Evolutionary conservation across 2,797 vertebrate genomes (phyloP).

Genomic region (Smutsia temminckii): DNA sequence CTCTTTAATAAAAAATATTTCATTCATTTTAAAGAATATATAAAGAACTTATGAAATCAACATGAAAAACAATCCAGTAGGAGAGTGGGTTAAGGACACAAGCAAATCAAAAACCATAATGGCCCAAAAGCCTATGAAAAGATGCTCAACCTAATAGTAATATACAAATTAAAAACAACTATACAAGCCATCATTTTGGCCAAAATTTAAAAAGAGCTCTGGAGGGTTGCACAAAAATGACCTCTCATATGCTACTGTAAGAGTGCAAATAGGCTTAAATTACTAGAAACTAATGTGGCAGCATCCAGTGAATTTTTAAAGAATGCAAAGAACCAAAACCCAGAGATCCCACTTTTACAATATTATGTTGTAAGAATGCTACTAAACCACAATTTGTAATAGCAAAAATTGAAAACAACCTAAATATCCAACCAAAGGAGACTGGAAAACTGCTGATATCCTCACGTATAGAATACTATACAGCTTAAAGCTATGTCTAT

Average conservation of each 20-base stretch:
- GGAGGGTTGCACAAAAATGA: neutral
- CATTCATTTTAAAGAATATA: neutral
- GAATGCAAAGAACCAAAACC: neutral
- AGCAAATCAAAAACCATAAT: neutral
- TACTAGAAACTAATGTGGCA: neutral
- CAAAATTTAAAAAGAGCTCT: neutral
- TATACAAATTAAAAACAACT: conserved; percentile 27
- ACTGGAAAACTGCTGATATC: neutral
- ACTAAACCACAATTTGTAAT: neutral
- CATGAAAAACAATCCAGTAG: neutral
- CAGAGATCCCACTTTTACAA: neutral
- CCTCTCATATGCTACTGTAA: neutral
- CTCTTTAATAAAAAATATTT: neutral
- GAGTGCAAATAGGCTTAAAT: neutral
- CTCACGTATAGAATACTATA: neutral
- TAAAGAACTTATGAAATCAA: neutral
- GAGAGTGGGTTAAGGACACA: neutral
- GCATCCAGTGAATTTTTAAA: neutral
- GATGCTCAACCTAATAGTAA: neutral
- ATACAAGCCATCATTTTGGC: neutral
- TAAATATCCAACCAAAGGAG: neutral
- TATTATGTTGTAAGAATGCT: neutral
- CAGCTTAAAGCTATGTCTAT: neutral
- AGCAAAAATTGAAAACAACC: conserved; percentile 2
- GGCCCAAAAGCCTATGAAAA: neutral